phyloP scores from a whole-genome alignment of 2,113 vertebrate genomes.

The Chaetops frenatus region DNA sequence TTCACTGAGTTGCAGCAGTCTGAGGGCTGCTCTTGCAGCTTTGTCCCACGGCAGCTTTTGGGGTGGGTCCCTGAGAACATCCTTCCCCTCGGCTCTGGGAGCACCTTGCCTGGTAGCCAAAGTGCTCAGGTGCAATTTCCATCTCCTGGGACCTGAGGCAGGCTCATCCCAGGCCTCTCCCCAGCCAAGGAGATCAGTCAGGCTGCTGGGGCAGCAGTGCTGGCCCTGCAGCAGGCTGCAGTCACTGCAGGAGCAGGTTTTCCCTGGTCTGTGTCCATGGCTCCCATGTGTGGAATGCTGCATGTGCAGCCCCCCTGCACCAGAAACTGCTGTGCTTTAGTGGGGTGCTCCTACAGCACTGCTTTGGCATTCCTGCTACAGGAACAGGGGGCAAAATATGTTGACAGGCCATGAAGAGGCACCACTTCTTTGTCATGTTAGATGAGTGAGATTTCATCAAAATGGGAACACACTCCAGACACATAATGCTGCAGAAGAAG shows the following conservation, averaged over 20 bases:
- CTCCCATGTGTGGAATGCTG: accelerated
- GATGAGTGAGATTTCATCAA: not conserved
- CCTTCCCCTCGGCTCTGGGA: not conserved
- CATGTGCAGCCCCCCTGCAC: not conserved
- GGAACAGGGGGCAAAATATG: not conserved
- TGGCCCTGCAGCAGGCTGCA: not conserved
- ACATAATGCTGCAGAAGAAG: not conserved
- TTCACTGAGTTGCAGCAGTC: not conserved
- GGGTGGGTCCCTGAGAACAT: not conserved
- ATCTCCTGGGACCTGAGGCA: not conserved
- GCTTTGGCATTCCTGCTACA: not conserved
- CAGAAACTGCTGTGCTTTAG: not conserved
- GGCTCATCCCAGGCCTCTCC: not conserved
- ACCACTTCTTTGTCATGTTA: not conserved
- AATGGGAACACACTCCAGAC: not conserved
- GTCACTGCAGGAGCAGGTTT: accelerated
- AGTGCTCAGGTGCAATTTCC: not conserved
- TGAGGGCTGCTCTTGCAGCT: not conserved
- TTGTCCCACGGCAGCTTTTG: accelerated
- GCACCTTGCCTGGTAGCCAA: not conserved
- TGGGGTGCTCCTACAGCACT: not conserved
- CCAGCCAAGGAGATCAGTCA: not conserved
- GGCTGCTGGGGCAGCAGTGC: not conserved
- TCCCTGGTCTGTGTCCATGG: not conserved
- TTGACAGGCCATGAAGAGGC: not conserved